Base-by-base conservation (phyloP, 2,797 vertebrate species). In the Zenarchopterus dispar region DNA sequence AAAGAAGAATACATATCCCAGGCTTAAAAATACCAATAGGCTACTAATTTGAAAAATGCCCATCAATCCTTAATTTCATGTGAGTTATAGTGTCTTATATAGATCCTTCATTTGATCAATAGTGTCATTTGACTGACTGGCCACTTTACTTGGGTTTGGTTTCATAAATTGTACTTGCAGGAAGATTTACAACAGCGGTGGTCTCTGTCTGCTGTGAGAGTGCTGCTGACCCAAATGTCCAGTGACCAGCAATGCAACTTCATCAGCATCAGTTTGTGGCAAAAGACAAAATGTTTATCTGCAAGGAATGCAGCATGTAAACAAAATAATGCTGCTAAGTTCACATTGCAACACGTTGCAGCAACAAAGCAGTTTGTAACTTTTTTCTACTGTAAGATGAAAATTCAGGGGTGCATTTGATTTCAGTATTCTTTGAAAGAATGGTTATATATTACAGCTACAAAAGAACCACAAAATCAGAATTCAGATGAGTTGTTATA, bases 41-140 rank as follows among this genome's bases (percentile, higher is more conserved):
- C 55, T 57, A 16, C 77, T 82, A 84, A 84, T 87, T 74, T 78
- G 76, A 82, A 77, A 84, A 85, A 79, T 71, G 63, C 64, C 64
- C 65, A 81, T 82, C 67, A 82, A 71, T 84, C 67, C 67, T 78
- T 56, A 71, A 73, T 73, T 80, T 73, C 62, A 54, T 68, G 11
- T 69, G 72, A 81, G 54, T 82, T 75, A 77, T 78, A 33, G 68
- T 42, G 68, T 74, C 57, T 61, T 41, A 66, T 74, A 72, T 66
- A 73, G 77, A 84, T 86, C 66, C 33, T 62, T 81, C 51, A 61
- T 70, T 67, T 79, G 72, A 86, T 88, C 81, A 79, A 74, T 85
- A 80, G 51, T 74, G 77, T 67, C 77, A 80, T 28, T 52, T 84
- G 75, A 84, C 56, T 77, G 81, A 84, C 80, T 73, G 56, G 45